phyloP scores from a whole-genome alignment of 2,888 invertebrate species.

The Bibio marci region DNA sequence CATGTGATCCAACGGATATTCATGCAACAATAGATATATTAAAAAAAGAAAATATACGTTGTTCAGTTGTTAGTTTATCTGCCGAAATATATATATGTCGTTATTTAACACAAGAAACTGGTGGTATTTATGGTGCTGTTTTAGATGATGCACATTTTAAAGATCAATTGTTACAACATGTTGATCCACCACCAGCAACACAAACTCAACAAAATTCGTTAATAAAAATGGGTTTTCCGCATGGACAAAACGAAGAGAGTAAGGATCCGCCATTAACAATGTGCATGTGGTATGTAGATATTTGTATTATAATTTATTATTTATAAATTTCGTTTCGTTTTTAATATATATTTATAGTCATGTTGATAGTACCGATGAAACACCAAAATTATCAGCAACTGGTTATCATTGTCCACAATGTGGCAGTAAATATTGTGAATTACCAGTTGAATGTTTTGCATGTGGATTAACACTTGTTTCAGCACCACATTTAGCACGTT shows the following conservation, averaged over 20 bases:
- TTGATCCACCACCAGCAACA: slow-evolving; percentile 57
- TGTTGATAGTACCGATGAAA: slow-evolving; percentile 54
- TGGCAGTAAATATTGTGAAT: slow-evolving; percentile 91
- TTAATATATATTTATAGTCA: slow-evolving; percentile 54
- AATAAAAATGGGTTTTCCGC: slow-evolving; percentile 95
- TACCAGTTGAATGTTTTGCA: slow-evolving; percentile 91
- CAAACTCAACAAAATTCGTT: slow-evolving; percentile 55
- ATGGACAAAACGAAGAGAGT: slow-evolving; percentile 42
- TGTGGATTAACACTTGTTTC: slow-evolving; percentile 93
- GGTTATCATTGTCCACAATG: slow-evolving; percentile 92
- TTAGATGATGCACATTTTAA: slow-evolving; percentile 64
- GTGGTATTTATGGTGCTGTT: slow-evolving; percentile 74
- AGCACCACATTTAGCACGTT: slow-evolving; percentile 92
- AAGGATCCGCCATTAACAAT: slow-evolving; percentile 59
- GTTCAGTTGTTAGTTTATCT: slow-evolving; percentile 87
- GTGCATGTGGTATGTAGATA: slow-evolving; percentile 67
- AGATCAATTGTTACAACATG: slow-evolving; percentile 44
- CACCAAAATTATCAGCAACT: slow-evolving; percentile 49
- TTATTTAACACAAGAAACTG: slow-evolving; percentile 68
- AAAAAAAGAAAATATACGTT: slow-evolving; percentile 68
- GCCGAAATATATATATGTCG: slow-evolving; percentile 90
- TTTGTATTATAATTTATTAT: neutral
- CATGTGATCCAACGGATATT: slow-evolving; percentile 93
- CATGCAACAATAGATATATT: slow-evolving; percentile 57
- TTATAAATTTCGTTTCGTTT: slow-evolving; percentile 2